Conservation (phyloP, 53 echinoderm and acorn worm species). For the Echinarachnius parma region DNA sequence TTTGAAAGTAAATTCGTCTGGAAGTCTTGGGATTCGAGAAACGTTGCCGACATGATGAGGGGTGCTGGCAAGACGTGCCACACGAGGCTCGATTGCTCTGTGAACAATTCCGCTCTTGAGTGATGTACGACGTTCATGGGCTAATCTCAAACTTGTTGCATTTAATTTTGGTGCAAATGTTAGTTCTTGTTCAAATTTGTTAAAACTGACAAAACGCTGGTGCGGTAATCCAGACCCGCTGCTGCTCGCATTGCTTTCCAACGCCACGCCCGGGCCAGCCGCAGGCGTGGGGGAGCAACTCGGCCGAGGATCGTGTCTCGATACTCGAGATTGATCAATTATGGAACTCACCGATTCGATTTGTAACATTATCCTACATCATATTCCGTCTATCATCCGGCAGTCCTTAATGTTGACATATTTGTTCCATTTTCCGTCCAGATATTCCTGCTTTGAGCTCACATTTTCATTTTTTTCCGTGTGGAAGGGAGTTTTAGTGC, state of each 20-base stretch:
- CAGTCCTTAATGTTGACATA: too few relatives aligned
- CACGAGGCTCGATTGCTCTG: slow-evolving; percentile 5
- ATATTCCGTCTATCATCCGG: not conserved
- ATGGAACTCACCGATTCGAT: slow-evolving; percentile 35
- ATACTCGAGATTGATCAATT: slow-evolving; percentile 16
- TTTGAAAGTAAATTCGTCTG: slow-evolving; percentile 85
- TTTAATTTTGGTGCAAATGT: slow-evolving; percentile 85
- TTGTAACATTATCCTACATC: slow-evolving; percentile 45
- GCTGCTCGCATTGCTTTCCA: not conserved
- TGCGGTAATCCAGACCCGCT: slow-evolving; percentile 12
- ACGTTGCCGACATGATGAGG: slow-evolving; percentile 4
- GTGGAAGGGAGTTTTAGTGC: too few relatives aligned
- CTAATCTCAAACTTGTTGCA: slow-evolving; percentile 71
- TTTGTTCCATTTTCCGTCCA: too few relatives aligned
- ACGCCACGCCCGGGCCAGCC: not conserved
- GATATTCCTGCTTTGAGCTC: too few relatives aligned
- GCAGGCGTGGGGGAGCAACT: slow-evolving; percentile 17
- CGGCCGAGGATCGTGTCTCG: slow-evolving; percentile 43
- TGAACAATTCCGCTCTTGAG: slow-evolving; percentile 29
- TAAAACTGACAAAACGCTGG: slow-evolving; percentile 21
- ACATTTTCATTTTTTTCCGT: too few relatives aligned
- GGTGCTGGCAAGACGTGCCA: not conserved
- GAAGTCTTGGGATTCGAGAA: slow-evolving; percentile 34
- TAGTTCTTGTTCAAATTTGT: slow-evolving; percentile 76
- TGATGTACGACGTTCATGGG: slow-evolving; percentile 62